phyloP scores from a whole-genome alignment of 1,140 invertebrate genomes.

The Drosophila pseudoobscura region DNA sequence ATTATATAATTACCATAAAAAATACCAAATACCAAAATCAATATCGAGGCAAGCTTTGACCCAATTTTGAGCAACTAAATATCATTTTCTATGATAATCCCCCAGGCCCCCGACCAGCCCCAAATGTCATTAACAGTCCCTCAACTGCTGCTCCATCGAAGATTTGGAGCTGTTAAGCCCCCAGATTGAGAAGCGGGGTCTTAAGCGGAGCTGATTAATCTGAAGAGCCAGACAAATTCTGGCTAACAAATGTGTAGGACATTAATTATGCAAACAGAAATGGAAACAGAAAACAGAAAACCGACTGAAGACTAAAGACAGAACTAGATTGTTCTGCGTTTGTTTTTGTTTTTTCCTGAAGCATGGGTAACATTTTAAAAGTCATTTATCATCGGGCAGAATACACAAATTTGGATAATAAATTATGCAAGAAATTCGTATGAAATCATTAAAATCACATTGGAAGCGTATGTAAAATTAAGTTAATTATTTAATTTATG shows the following conservation, averaged over 20 bases:
- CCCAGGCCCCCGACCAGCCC: too few species aligned
- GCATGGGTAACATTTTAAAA: constrained; percentile 67
- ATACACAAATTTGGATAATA: constrained; percentile 61
- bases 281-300: constrained; percentile 20
- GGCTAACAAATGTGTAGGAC: constrained; percentile 59
- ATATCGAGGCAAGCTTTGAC: too few species aligned
- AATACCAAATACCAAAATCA: too few species aligned
- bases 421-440: constrained; percentile 64
- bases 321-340: constrained; percentile 62
- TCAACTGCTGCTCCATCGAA: too few species aligned
- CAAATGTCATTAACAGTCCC: too few species aligned
- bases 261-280: constrained; percentile 69
- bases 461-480: constrained; percentile 58
- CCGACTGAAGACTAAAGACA: constrained; percentile 10
- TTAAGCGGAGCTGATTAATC: constrained; percentile 24
- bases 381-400: constrained; percentile 59
- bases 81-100: too few species aligned
- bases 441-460: constrained; percentile 78
- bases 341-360: constrained; percentile 27
- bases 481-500: constrained; percentile 80
- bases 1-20: too few species aligned
- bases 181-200: too few species aligned
- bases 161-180: too few species aligned
- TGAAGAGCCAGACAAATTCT: constrained; percentile 40
- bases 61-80: too few species aligned